A percentile compares a stretch with the other conserved stretches of the same genome.
Evolutionary conservation across 2,888 invertebrate genomes (phyloP).

Genomic region (Pterostichus niger): DNA sequence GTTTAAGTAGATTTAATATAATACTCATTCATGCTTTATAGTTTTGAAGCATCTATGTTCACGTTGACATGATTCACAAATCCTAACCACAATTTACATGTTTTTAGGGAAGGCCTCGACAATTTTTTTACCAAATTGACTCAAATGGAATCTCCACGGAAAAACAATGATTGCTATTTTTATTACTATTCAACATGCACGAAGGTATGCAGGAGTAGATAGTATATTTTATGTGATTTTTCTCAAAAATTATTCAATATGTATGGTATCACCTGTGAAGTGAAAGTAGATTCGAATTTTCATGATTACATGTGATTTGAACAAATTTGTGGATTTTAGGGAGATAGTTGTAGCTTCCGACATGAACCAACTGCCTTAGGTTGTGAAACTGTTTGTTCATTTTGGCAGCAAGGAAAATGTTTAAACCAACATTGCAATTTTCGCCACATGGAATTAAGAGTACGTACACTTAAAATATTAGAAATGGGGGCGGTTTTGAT

Average conservation of each 20-base stretch:
- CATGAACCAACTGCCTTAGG: constrained; percentile 92
- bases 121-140: constrained; percentile 77
- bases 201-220: constrained; percentile 81
- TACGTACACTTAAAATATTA: constrained; percentile 72
- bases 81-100: constrained; percentile 62
- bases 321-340: constrained; percentile 78
- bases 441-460: constrained; percentile 92
- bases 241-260: constrained; percentile 25
- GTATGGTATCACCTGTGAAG: constrained; percentile 45
- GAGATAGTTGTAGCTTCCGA: constrained; percentile 88
- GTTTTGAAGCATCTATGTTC: not conserved
- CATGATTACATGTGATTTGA: constrained; percentile 34
- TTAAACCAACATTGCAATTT: constrained; percentile 87
- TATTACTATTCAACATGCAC: constrained; percentile 92
- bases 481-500: too few species aligned
- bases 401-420: constrained; percentile 92
- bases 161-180: constrained; percentile 93
- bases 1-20: not conserved
- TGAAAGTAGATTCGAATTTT: constrained; percentile 57
- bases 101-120: constrained; percentile 72
- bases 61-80: constrained; percentile 41
- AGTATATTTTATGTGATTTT: constrained; percentile 39
- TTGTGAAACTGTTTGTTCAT: constrained; percentile 88
- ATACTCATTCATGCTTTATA: not conserved
- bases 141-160: constrained; percentile 85